A percentile compares a stretch with the other conserved stretches of the same genome.
phyloP scores from a whole-genome alignment of 1,140 invertebrate genomes.

The Drosophila persimilis region DNA sequence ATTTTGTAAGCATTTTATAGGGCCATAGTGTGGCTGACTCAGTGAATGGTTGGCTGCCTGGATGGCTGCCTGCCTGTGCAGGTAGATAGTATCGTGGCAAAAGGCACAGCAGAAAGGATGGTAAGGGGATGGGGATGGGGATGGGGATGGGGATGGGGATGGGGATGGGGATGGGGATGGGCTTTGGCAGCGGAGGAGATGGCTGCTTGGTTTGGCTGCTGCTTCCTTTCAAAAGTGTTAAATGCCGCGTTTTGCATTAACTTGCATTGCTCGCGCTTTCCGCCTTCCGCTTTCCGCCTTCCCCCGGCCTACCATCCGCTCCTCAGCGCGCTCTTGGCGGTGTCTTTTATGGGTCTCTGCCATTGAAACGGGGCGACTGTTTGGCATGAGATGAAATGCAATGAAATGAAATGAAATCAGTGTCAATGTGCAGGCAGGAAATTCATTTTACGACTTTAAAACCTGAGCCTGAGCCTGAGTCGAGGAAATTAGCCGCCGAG shows the following conservation, averaged over 20 bases:
- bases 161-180: background rate
- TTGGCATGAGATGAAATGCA: constrained; percentile 61
- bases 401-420: constrained; percentile 80
- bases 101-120: background rate
- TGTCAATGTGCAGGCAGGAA: constrained; percentile 72
- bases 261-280: constrained; percentile 55
- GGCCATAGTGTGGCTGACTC: constrained; percentile 66
- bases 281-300: constrained; percentile 16
- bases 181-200: background rate
- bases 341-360: constrained; percentile 53
- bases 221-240: constrained; percentile 74
- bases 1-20: constrained; percentile 80
- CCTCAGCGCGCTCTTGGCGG: constrained; percentile 12
- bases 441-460: constrained; percentile 53
- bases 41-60: constrained; percentile 29
- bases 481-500: constrained; percentile 52
- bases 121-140: background rate
- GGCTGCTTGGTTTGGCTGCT: constrained; percentile 3
- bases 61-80: too few species aligned
- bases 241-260: constrained; percentile 79
- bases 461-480: background rate
- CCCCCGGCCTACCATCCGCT: background rate
- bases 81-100: too few species aligned
- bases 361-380: constrained; percentile 51
- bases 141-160: background rate